phyloP scores from a whole-genome alignment of 2,888 invertebrate genomes.

The Zonitis immaculata region DNA sequence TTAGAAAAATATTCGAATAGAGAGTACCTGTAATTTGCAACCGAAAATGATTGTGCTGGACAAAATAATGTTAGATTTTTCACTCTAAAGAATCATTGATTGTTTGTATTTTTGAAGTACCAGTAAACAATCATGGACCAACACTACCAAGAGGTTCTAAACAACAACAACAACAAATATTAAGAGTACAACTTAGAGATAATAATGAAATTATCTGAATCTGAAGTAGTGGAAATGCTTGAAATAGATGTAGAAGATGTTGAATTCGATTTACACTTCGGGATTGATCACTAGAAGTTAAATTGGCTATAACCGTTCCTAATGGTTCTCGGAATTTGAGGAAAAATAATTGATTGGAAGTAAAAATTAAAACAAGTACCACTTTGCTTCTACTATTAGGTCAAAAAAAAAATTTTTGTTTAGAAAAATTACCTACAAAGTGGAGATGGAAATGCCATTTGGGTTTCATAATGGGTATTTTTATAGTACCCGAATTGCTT shows the following conservation, averaged over 20 bases:
- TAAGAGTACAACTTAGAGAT: slow-evolving; percentile 45
- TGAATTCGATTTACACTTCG: slow-evolving; percentile 43
- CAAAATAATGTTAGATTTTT: slow-evolving; percentile 55
- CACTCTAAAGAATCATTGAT: slow-evolving; percentile 22
- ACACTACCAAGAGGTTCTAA: slow-evolving; percentile 55
- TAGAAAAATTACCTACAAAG: slow-evolving; percentile 35
- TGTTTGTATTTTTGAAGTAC: slow-evolving; percentile 36
- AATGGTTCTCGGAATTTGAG: slow-evolving; percentile 60
- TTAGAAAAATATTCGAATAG: background rate
- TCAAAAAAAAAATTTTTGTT: background rate
- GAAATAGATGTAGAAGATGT: slow-evolving; percentile 61
- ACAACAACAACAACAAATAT: slow-evolving; percentile 39
- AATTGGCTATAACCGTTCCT: slow-evolving; percentile 68
- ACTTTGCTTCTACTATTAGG: slow-evolving; percentile 3
- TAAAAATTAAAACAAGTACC: too few relatives aligned
- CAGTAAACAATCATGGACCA: slow-evolving; percentile 48
- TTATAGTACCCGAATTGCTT: too few relatives aligned
- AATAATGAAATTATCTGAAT: slow-evolving; percentile 61
- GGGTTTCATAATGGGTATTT: too few relatives aligned
- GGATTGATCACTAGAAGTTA: slow-evolving; percentile 44
- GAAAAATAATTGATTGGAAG: too few relatives aligned
- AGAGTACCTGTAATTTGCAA: slow-evolving; percentile 66
- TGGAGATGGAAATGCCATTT: slow-evolving; percentile 66
- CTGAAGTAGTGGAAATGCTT: slow-evolving; percentile 67
- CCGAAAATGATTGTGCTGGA: slow-evolving; percentile 62